Evolutionary conservation across 2,888 invertebrate species (phyloP).

Genomic region (Cybosia mesomella): DNA sequence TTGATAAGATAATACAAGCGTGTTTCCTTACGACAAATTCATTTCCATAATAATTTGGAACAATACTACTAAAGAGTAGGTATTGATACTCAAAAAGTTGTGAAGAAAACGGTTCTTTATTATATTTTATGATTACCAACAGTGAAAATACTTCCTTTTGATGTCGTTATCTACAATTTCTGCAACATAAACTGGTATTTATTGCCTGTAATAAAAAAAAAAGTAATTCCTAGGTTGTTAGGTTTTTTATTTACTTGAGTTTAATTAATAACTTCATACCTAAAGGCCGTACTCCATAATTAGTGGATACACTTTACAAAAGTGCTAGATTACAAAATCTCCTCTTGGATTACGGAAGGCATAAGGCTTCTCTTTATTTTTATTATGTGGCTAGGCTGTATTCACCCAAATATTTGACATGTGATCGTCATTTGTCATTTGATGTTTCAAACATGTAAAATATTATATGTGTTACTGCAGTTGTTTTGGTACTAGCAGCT

Average conservation of each 20-base stretch:
- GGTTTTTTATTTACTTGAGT: not conserved
- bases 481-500: too few species aligned
- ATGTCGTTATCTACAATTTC: not conserved
- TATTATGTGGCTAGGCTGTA: too few species aligned
- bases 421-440: too few species aligned
- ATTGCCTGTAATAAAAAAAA: not conserved
- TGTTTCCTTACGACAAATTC: conserved; percentile 62
- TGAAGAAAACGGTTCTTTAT: not conserved
- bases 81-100: not conserved
- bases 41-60: conserved; percentile 70
- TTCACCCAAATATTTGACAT: too few species aligned
- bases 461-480: too few species aligned
- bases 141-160: not conserved
- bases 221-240: not conserved
- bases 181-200: not conserved
- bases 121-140: not conserved
- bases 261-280: not conserved
- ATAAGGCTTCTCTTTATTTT: not conserved
- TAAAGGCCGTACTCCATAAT: not conserved
- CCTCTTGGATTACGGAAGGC: not conserved
- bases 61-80: conserved; percentile 43
- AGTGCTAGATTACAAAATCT: not conserved
- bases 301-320: not conserved
- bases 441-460: too few species aligned
- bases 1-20: conserved; percentile 61